A percentile compares a stretch with the other conserved stretches of the same genome.
These are phyloP conservation scores for Pygmarrhopalites habei DNA, from an alignment of 1,140 invertebrate species.

Conservation along the genomic window DNA sequence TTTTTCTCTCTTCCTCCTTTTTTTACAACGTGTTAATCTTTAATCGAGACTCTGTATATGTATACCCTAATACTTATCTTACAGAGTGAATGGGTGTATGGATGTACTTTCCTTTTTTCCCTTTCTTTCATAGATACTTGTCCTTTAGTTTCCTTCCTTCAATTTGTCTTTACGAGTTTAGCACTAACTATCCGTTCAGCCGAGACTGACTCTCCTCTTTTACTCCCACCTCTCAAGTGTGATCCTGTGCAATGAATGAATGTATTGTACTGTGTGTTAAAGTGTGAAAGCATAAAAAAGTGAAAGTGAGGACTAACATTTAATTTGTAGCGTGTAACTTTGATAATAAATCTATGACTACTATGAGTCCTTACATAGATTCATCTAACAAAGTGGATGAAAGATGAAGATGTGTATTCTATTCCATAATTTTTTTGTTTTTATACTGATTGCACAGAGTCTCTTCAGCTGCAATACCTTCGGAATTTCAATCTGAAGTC, in stretches of 20 bases:
- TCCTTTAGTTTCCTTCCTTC: neutral
- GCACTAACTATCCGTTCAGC: too few relatives aligned
- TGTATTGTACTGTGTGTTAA: too few relatives aligned
- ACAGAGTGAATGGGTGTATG: neutral
- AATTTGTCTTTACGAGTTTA: too few relatives aligned
- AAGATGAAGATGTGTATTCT: neutral
- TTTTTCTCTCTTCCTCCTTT: neutral
- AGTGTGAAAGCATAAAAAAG: too few relatives aligned
- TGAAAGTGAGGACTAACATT: too few relatives aligned
- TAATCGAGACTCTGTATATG: neutral
- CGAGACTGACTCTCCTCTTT: too few relatives aligned
- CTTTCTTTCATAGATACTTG: neutral
- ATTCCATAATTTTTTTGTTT: slow-evolving; percentile 1
- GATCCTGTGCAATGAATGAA: too few relatives aligned
- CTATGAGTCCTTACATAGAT: too few relatives aligned
- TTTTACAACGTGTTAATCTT: neutral
- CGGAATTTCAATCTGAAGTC: neutral
- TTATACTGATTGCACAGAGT: neutral
- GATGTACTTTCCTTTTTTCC: neutral
- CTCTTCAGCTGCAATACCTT: neutral
- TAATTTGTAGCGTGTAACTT: too few relatives aligned
- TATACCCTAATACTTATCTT: neutral
- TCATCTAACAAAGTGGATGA: too few relatives aligned
- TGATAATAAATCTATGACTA: too few relatives aligned
- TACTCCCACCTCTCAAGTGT: too few relatives aligned